Conservation (phyloP, 2,113 vertebrate species). For the Neogobius melanostomus region DNA sequence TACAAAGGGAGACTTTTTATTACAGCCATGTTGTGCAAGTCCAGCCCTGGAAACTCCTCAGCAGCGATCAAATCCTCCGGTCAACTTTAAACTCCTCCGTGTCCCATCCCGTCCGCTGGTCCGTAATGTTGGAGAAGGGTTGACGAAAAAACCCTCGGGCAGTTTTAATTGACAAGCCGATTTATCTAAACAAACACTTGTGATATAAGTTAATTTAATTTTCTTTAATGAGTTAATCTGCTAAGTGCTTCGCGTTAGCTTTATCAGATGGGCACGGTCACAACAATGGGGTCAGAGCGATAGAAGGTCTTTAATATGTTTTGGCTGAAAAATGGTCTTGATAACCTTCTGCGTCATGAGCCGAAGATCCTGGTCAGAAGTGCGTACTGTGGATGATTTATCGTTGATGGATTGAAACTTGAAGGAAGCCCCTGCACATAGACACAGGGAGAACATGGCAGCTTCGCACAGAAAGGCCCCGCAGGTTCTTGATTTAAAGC, state of each 20-base stretch:
- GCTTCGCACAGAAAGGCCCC: too few species aligned
- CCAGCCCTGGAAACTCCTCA: constrained; percentile 27
- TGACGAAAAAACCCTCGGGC: too few species aligned
- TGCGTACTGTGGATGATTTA: too few species aligned
- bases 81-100: constrained; percentile 20
- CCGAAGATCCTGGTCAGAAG: too few species aligned
- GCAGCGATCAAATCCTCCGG: constrained; percentile 32
- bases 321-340: too few species aligned
- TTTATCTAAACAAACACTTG: constrained; percentile 15
- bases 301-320: neutral
- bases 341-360: too few species aligned
- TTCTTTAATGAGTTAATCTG: constrained; percentile 14
- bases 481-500: too few species aligned
- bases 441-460: too few species aligned
- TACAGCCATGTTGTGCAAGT: constrained; percentile 42
- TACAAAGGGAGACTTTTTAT: neutral
- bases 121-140: neutral
- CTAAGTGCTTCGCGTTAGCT: neutral
- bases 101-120: neutral
- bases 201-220: constrained; percentile 3
- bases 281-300: neutral
- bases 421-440: too few species aligned
- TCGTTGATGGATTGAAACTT: too few species aligned
- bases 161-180: constrained; percentile 8
- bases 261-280: constrained; percentile 5